These are phyloP conservation scores for Chloebia gouldiae DNA, from an alignment of 2,113 vertebrate species.

Conservation along the genomic window DNA sequence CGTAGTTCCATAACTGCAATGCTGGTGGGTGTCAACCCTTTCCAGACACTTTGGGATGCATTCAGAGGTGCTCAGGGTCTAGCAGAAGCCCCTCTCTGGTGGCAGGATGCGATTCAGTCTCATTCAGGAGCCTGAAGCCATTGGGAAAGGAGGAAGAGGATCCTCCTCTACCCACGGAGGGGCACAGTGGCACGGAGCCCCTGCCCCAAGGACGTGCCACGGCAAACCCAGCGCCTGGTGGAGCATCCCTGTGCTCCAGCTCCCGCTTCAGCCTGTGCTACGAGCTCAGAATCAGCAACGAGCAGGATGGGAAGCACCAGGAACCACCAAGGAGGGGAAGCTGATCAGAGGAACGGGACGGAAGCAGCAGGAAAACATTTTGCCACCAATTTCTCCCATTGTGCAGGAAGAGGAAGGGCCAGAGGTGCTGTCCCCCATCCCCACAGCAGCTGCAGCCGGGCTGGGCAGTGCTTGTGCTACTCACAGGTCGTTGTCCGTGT, in stretches of 20 bases:
- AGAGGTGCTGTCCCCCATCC: background rate
- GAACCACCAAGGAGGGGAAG: background rate
- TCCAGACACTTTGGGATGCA: background rate
- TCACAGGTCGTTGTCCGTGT: conserved; percentile 82
- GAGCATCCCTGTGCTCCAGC: background rate
- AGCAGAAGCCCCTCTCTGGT: background rate
- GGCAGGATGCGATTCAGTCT: background rate
- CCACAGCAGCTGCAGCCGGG: accelerated
- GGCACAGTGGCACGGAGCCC: background rate
- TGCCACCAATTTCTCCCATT: accelerated
- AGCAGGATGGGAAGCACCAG: background rate
- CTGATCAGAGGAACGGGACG: accelerated
- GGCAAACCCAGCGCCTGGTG: background rate
- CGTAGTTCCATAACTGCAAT: accelerated
- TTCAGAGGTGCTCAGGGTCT: background rate
- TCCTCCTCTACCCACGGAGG: background rate
- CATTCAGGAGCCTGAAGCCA: background rate
- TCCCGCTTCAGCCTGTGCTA: accelerated
- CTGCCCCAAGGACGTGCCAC: background rate
- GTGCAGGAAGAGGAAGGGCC: background rate
- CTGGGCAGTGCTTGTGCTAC: background rate
- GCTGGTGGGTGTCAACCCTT: background rate
- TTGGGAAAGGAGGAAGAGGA: background rate
- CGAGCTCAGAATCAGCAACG: background rate
- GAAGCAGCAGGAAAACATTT: background rate